Evolutionary conservation across 2,888 invertebrate genomes (phyloP), one percentile per base, ranked within the genome.

Genomic region (Tiphia femorata): DNA sequence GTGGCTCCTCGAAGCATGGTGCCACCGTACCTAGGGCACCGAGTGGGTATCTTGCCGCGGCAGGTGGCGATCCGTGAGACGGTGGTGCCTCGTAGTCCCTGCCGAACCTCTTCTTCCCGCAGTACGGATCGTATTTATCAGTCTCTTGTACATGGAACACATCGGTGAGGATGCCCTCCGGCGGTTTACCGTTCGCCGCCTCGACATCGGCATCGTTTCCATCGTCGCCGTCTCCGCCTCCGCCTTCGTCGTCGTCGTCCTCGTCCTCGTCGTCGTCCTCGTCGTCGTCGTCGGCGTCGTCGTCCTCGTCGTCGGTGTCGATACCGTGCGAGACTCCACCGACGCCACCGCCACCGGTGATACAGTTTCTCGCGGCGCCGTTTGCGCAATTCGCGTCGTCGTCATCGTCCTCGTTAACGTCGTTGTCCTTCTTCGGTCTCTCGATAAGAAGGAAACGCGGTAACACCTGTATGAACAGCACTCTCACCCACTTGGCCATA

Each of bases 401-500:
- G 23, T 83, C 81, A 43, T 87, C 89, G 64, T 90, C 90, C 61
- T 90, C 89, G 46, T 88, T 87, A 49, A 82, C 84, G 37, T 84
- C 81, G 57, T 90, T 89, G 63, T 92, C 92, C 83, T 94, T 94
- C 72, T 91, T 91, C 47, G 96, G 96, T 81, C 95, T 89, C 85
- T 93, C 90, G 85, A 96, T 95, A 85, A 94, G 91, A 76, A 96
- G 88, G 84, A 94, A 90, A 84, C 90, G 92, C 66, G 95, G 95
- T 84, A 95, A 88, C 82, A 92, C 88, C 84, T 93, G 90, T 84
- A 94, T 93, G 85, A 95, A 95, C 81, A 95, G 87, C 77, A 91
- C 88, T 74, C 92, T 89, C 78, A 96, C 95, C 95, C 95, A 96
- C 49, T 94, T 95, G 59, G 94, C 91, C 91, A 96, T 92, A 75